Evolutionary conservation across 2,888 invertebrate species (phyloP).

Genomic region (Malthinus seriepunctatus): DNA sequence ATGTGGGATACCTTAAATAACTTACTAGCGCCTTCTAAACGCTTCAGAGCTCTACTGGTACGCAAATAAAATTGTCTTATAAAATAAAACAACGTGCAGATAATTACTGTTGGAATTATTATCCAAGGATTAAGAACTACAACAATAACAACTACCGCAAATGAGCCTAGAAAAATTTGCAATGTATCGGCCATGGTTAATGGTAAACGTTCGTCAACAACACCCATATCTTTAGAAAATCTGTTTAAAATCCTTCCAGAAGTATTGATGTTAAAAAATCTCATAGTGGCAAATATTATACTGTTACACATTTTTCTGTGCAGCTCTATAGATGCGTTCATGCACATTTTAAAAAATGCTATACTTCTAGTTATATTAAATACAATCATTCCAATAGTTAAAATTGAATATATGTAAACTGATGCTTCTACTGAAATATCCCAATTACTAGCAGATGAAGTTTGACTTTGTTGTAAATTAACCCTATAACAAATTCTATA

Average conservation of each 20-base stretch:
- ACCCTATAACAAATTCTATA: background rate
- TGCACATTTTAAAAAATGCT: conserved; percentile 70
- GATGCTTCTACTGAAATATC: too few species aligned
- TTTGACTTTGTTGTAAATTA: background rate
- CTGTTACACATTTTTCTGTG: conserved; percentile 86
- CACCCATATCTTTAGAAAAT: conserved; percentile 87
- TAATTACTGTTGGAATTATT: background rate
- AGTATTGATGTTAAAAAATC: conserved; percentile 87
- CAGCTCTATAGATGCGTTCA: conserved; percentile 75
- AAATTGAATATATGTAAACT: conserved; percentile 49
- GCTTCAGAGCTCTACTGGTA: conserved; percentile 80
- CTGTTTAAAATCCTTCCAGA: conserved; percentile 82
- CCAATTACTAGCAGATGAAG: too few species aligned
- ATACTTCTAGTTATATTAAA: too few species aligned
- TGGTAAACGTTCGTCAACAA: conserved; percentile 67
- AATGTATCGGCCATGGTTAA: conserved; percentile 41
- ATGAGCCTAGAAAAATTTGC: background rate
- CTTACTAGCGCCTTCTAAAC: conserved; percentile 80
- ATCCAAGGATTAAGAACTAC: background rate
- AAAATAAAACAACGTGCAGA: conserved; percentile 63
- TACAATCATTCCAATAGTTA: conserved; percentile 58
- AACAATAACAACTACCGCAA: background rate
- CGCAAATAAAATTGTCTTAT: conserved; percentile 76
- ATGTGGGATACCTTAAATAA: too few species aligned
- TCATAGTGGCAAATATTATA: conserved; percentile 79